Percentiles rank a stretch among this genome's conserved stretches.
These are phyloP conservation scores for Dromaius novaehollandiae DNA, from an alignment of 2,113 vertebrate species.

Conservation along the genomic window DNA sequence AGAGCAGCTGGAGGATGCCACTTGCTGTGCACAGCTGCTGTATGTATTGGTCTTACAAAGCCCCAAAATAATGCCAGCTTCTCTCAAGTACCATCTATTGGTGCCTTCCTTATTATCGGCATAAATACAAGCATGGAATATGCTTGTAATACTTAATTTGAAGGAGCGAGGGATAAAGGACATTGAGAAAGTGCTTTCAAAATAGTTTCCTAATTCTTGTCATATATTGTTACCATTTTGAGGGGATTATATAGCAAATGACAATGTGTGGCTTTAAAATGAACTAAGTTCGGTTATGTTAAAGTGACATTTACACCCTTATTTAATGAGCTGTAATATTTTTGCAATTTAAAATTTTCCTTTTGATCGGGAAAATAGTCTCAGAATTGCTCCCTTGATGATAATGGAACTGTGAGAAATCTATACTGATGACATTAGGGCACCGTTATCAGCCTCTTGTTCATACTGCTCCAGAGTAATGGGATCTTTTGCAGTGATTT, in stretches of 20 bases:
- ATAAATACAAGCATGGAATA: neutral
- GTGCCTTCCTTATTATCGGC: neutral
- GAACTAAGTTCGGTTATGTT: conserved; percentile 1
- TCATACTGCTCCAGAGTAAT: conserved; percentile 30
- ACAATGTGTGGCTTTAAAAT: conserved; percentile 8
- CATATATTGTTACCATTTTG: neutral
- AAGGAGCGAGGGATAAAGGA: neutral
- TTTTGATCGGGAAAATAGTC: conserved; percentile 49
- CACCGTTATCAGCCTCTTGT: neutral
- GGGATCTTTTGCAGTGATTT: conserved; percentile 36
- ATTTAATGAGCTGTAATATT: conserved; percentile 18
- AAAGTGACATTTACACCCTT: conserved; percentile 20
- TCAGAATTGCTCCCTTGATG: conserved; percentile 49
- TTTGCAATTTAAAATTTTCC: conserved; percentile 44
- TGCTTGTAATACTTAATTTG: neutral
- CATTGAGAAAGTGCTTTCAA: conserved; percentile 10
- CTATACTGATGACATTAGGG: conserved; percentile 42
- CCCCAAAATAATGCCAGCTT: neutral
- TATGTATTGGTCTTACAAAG: neutral
- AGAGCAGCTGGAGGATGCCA: neutral
- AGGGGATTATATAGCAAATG: neutral
- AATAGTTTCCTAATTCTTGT: neutral
- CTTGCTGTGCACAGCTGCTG: neutral
- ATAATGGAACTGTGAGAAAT: conserved; percentile 36
- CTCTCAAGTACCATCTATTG: neutral